These are phyloP conservation scores for Porites evermanni DNA, from an alignment of 92 coral and sea anemone species.

Conservation along the genomic window DNA sequence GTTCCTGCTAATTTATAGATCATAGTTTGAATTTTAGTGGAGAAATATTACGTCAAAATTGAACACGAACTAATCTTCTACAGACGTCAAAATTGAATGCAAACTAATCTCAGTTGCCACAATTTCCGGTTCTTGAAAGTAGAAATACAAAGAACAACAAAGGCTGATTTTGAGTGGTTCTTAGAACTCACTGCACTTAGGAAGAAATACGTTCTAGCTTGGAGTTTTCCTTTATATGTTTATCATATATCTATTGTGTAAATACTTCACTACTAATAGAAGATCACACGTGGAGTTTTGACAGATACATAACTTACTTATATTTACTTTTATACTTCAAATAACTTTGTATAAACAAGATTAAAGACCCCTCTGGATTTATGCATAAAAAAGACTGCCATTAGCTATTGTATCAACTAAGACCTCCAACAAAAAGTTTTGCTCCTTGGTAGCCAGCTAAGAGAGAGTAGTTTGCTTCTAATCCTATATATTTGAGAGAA, in stretches of 20 bases:
- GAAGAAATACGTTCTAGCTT: not conserved
- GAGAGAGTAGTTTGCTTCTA: not conserved
- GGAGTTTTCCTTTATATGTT: not conserved
- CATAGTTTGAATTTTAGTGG: not conserved
- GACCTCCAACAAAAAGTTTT: not conserved
- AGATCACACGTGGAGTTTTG: not conserved
- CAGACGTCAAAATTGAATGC: not conserved
- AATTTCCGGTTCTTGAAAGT: constrained; percentile 19
- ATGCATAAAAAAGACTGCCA: not conserved
- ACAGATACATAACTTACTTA: not conserved
- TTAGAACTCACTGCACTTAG: not conserved
- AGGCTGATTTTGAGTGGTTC: not conserved
- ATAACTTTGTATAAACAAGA: constrained; percentile 37
- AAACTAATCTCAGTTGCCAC: constrained; percentile 1
- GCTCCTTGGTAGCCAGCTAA: not conserved
- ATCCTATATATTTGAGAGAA: not conserved
- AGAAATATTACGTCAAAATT: not conserved
- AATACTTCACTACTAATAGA: not conserved
- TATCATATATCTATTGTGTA: not conserved
- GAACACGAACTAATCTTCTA: not conserved
- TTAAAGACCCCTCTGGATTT: constrained; percentile 2
- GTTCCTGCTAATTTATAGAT: not conserved
- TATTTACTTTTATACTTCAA: constrained; percentile 6
- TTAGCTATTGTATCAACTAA: not conserved
- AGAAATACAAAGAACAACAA: constrained; percentile 4